These are phyloP conservation scores for Cephus spinipes DNA, from an alignment of 2,888 invertebrate species.

Conservation along the genomic window DNA sequence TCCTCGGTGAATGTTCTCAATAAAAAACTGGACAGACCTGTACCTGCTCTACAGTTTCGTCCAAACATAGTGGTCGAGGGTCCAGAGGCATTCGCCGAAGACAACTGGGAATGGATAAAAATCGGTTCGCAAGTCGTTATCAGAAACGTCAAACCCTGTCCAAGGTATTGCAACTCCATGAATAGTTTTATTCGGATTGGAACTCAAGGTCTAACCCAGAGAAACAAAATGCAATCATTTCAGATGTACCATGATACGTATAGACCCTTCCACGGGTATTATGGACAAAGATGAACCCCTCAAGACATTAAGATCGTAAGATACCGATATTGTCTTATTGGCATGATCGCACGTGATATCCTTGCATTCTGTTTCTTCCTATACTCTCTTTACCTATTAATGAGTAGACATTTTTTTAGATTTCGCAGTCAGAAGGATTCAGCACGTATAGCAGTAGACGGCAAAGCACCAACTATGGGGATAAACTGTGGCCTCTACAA, in stretches of 20 bases:
- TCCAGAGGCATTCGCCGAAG: slow-evolving; percentile 68
- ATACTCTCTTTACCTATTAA: background rate
- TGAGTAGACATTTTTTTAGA: slow-evolving; percentile 27
- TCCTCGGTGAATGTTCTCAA: slow-evolving; percentile 70
- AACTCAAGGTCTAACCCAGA: background rate
- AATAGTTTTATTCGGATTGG: background rate
- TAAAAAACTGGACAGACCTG: slow-evolving; percentile 61
- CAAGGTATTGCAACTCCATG: slow-evolving; percentile 63
- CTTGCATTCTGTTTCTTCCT: background rate
- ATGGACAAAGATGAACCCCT: slow-evolving; percentile 68
- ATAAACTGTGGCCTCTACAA: slow-evolving; percentile 68
- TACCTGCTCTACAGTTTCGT: slow-evolving; percentile 69
- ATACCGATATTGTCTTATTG: slow-evolving; percentile 10
- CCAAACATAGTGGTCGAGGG: slow-evolving; percentile 71
- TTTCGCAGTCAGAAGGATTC: slow-evolving; percentile 44
- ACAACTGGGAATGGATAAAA: slow-evolving; percentile 71
- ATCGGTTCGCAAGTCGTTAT: slow-evolving; percentile 69
- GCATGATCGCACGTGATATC: background rate
- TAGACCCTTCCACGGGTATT: slow-evolving; percentile 68
- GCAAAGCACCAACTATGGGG: slow-evolving; percentile 67
- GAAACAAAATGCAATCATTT: slow-evolving; percentile 11
- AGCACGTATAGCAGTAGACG: slow-evolving; percentile 46
- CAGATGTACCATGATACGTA: slow-evolving; percentile 65
- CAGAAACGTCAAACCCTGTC: slow-evolving; percentile 70
- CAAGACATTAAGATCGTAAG: slow-evolving; percentile 69